Evolutionary conservation across 2,113 vertebrate genomes (phyloP), one percentile per base, ranked within the genome.

Genomic region (Glaucomys volans): DNA sequence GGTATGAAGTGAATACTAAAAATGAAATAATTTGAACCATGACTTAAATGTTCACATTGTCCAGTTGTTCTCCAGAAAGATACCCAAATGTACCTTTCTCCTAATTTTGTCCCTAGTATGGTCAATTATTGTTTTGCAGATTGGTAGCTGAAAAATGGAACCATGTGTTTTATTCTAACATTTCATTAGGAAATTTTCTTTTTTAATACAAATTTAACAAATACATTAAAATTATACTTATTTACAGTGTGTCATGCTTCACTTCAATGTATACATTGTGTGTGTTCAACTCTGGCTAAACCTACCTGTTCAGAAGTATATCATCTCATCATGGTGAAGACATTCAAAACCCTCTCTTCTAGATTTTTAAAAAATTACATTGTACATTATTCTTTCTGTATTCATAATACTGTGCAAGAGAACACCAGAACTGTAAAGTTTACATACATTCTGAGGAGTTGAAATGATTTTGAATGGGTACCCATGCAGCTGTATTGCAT

Each of bases 351-450:
- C 47, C 5, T 92, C 40, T 66, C n/a, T 52, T 64, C 12, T 64
- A 40, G 71, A 1, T 6, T 64, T 83, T 83, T 50, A n/a, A n/a
- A n/a, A 4, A 18, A 30, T 62, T 26, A 57, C 35, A 40, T 8
- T 35, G 1, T 42, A 84, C 6, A 24, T 22, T n/a, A 14, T 84
- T 17, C 4, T 35, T 47, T 16, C 18, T 67, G 1, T 84, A 42
- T 18, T 84, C 16, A n/a, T 2, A 5, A 0, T n/a, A 28, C n/a
- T 77, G 4, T 40, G 20, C 3, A 67, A 42, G 2, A 54, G 2
- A 66, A 35, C 20, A 66, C 2, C 20, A 86, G 72, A 64, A 35
- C 12, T 77, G 44, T 57, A 17, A 11, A 28, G 5, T 8, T 89
- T 80, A 74, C 3, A n/a, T 66, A 40, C 5, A 44, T 77, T 11